phyloP scores from a whole-genome alignment of 2,113 vertebrate genomes.

The Macquaria australasica region DNA sequence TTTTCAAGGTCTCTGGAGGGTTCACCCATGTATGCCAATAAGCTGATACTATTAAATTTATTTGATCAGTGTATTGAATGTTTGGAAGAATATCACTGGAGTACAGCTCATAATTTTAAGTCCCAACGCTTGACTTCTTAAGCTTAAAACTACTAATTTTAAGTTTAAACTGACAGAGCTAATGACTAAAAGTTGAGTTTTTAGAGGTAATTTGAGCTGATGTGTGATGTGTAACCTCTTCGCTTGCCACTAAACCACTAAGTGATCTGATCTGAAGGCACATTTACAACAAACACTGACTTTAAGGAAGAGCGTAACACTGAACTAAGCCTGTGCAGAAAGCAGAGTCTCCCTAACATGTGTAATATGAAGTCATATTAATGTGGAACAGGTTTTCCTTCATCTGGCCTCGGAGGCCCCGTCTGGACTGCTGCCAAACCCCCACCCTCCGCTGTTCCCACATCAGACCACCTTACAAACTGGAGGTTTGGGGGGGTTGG shows the following conservation, averaged over 20 bases:
- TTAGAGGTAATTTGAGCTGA: background rate
- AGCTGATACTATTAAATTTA: background rate
- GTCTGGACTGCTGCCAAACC: conserved; percentile 74
- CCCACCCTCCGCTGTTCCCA: conserved; percentile 70
- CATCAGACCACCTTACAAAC: conserved; percentile 79
- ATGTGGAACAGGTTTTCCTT: conserved; percentile 76
- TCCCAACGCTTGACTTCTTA: background rate
- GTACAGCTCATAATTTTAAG: background rate
- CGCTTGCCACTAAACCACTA: conserved; percentile 2
- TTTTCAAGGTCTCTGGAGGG: background rate
- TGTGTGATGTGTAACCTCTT: conserved; percentile 2
- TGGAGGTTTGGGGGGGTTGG: conserved; percentile 63
- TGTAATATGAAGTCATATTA: conserved; percentile 74
- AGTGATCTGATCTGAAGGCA: conserved; percentile 17
- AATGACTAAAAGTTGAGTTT: background rate
- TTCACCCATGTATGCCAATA: background rate
- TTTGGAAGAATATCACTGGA: background rate
- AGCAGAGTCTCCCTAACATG: conserved; percentile 44
- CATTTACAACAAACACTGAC: conserved; percentile 14
- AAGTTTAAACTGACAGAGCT: background rate
- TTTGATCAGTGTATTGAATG: background rate
- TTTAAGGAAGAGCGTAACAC: conserved; percentile 17
- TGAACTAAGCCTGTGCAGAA: conserved; percentile 34
- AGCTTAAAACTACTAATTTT: too few relatives aligned
- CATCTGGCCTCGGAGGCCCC: conserved; percentile 68